Evolutionary conservation across 2,888 invertebrate genomes (phyloP), one percentile per base, ranked within the genome.

Genomic region (Sclerodermus sp.): DNA sequence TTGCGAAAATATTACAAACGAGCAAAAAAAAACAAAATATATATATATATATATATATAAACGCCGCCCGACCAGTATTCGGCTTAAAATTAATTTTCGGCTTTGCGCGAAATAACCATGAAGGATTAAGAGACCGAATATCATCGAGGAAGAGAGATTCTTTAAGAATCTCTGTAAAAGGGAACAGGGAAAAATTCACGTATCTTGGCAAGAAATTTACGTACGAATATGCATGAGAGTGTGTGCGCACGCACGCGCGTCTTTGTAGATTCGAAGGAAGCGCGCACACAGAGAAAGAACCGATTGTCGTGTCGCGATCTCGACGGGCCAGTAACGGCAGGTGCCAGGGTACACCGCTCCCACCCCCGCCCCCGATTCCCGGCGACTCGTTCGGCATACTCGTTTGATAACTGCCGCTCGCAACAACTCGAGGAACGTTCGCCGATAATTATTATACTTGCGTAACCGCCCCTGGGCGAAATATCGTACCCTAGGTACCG

Each of bases 391-490:
- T 59, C 65, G 59, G 55, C 59, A 60, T 60, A 63, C 58, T 55
- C 68, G 67, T 67, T 66, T 66, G 64, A 68, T 68, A 64, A 53
- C 55, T 57, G 57, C 62, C 64, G 67, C 59, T 59, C 67, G 62
- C n/a, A n/a, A n/a, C 54, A 57, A 60, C 55, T 66, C 59, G 43
- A 51, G 58, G 51, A 60, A 61, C 57, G 57, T 44, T 45, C 51
- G 58, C 63, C 49, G 62, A 66, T 63, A 62, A 70, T 67, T 68
- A 67, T 67, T 64, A 62, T 64, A 58, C 64, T 68, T 63, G 61
- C 63, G 58, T 64, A 66, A 70, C 62, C 59, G 60, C 60, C 58
- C 55, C 54, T 58, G 50, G 51, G 58, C 15, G 34, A 38, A 44
- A 37, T 41, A 6, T 39, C 36, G 43, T 45, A 42, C 46, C n/a